Conservation (phyloP, 2,113 vertebrate species). For the Chaetops frenatus region DNA sequence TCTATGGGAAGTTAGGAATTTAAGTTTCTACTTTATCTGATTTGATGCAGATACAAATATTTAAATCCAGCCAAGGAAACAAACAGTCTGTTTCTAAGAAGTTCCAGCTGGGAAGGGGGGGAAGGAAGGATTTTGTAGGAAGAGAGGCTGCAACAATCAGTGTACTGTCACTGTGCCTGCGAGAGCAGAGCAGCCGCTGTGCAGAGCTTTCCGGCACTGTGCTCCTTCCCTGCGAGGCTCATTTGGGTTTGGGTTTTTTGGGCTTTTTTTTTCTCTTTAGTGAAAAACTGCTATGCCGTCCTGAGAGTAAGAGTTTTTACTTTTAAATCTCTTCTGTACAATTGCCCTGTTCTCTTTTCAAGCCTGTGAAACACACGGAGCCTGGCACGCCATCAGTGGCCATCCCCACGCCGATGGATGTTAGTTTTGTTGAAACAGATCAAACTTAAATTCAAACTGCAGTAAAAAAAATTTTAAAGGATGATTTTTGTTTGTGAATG, state of each 20-base stretch:
- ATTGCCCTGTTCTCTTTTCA: background rate
- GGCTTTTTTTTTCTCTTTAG: background rate
- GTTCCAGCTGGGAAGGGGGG: background rate
- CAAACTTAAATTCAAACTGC: background rate
- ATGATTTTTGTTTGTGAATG: rapidly evolving
- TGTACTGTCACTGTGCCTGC: background rate
- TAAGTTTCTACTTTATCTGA: constrained; percentile 47
- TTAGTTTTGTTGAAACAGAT: background rate
- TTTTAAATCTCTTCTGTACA: background rate
- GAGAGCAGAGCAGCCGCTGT: background rate
- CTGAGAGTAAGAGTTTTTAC: background rate
- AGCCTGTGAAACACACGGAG: background rate
- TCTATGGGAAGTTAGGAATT: background rate
- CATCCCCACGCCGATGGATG: rapidly evolving
- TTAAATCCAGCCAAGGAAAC: constrained; percentile 27
- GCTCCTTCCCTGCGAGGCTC: background rate
- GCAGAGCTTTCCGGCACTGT: background rate
- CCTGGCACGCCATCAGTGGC: background rate
- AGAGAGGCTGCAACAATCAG: background rate
- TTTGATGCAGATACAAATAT: constrained; percentile 41
- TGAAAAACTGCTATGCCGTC: background rate
- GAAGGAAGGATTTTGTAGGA: background rate
- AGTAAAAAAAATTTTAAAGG: background rate
- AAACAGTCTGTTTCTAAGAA: background rate
- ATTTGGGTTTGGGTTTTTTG: rapidly evolving